These are phyloP conservation scores for Cercocebus atys DNA, from an alignment of 2,113 vertebrate genomes.

Conservation along the genomic window DNA sequence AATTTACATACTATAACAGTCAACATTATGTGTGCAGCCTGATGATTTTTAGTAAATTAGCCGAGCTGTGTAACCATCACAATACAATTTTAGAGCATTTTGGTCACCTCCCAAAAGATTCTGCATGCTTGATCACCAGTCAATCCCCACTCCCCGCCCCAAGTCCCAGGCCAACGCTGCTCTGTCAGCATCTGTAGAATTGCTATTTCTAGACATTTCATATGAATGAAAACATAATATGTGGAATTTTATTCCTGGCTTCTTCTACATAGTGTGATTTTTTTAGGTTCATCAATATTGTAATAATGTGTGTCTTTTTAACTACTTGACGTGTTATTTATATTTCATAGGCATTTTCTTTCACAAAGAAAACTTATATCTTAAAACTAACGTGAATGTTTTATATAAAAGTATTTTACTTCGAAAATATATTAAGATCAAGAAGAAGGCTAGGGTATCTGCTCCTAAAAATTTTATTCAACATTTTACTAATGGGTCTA, in stretches of 20 bases:
- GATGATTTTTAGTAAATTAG: background rate
- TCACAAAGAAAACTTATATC: too few relatives aligned
- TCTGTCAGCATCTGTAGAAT: background rate
- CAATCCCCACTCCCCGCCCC: background rate
- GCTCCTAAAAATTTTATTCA: background rate
- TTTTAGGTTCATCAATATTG: too few relatives aligned
- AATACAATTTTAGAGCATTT: background rate
- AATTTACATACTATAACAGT: background rate
- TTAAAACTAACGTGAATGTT: background rate
- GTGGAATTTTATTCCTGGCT: background rate
- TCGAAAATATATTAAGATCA: background rate
- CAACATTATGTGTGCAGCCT: too few relatives aligned
- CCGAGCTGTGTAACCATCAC: background rate
- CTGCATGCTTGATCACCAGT: background rate
- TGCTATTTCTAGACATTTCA: background rate
- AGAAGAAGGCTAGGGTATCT: too few relatives aligned
- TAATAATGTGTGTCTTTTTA: background rate
- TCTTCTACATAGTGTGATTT: background rate
- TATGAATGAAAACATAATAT: background rate
- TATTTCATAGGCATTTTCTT: background rate
- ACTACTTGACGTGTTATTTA: background rate
- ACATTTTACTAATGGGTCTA: fast-evolving
- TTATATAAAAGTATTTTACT: background rate
- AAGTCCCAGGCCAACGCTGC: fast-evolving
- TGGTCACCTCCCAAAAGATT: background rate